Evolutionary conservation across 2,888 invertebrate genomes (phyloP).

Genomic region (Erpobdella octoculata): DNA sequence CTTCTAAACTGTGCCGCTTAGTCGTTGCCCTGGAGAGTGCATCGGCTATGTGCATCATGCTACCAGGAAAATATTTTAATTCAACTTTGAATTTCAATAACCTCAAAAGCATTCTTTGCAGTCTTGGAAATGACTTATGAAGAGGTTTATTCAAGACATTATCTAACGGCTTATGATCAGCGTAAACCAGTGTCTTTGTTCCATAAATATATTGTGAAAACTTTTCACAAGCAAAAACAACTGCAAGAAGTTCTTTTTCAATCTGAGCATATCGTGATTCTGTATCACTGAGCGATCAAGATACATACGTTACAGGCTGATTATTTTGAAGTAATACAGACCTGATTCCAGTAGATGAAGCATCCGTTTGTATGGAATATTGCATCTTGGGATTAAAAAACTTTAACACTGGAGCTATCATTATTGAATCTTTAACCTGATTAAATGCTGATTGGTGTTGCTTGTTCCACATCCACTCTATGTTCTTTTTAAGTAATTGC

Average conservation of each 20-base stretch:
- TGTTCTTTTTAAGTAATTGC: background rate
- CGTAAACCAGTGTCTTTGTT: constrained; percentile 28
- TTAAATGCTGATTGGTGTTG: background rate
- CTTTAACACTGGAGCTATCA: constrained; percentile 30
- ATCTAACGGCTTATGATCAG: constrained; percentile 36
- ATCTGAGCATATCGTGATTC: constrained; percentile 36
- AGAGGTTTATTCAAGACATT: constrained; percentile 22
- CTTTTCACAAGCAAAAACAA: constrained; percentile 33
- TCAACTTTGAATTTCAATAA: constrained; percentile 31
- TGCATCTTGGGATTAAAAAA: constrained; percentile 28
- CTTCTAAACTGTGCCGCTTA: background rate
- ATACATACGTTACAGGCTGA: constrained; percentile 32
- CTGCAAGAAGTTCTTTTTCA: constrained; percentile 35
- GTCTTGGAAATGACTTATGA: constrained; percentile 23
- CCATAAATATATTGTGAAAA: constrained; percentile 36
- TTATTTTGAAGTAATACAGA: constrained; percentile 24
- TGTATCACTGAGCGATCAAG: constrained; percentile 33
- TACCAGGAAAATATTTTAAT: no score
- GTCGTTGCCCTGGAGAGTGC: constrained; percentile 34
- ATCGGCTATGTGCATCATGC: constrained; percentile 37
- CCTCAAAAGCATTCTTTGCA: constrained; percentile 33
- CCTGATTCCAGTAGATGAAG: constrained; percentile 31
- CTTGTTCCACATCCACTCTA: background rate
- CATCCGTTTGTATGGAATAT: constrained; percentile 31
- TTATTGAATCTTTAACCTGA: background rate